Percentiles rank a stretch among this genome's conserved stretches.
phyloP scores from a whole-genome alignment of 2,797 vertebrate species.

The Sebastes wilsoni region DNA sequence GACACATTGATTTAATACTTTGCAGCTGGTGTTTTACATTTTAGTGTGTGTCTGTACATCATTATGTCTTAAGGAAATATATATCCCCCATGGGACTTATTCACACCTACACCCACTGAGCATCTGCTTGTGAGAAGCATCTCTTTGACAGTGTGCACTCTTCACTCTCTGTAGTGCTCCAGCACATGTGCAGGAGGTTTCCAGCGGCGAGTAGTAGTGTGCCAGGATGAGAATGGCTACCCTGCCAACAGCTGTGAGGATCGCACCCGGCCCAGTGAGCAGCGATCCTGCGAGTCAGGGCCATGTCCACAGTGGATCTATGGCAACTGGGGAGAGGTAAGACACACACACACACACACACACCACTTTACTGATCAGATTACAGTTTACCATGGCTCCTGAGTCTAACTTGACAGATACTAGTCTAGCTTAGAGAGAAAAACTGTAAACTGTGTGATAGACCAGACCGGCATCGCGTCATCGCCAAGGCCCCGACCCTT shows the following conservation, averaged over 20 bases:
- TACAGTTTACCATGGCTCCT: neutral
- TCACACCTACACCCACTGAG: neutral
- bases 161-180: conserved; percentile 87
- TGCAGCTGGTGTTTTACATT: neutral
- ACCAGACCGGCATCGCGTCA: too few species aligned
- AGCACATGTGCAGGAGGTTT: conserved; percentile 98
- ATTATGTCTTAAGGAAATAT: neutral
- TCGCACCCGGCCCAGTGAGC: conserved; percentile 90
- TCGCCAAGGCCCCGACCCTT: too few species aligned
- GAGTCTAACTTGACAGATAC: neutral
- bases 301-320: conserved; percentile 96
- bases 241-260: conserved; percentile 90
- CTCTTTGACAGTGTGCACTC: conserved; percentile 21
- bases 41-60: neutral
- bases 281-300: conserved; percentile 94
- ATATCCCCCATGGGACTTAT: neutral
- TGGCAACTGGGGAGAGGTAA: conserved; percentile 97
- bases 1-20: neutral
- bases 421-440: neutral
- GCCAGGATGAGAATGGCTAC: conserved; percentile 97
- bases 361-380: neutral
- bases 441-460: neutral
- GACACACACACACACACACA: conserved; percentile 29
- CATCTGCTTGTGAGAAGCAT: conserved; percentile 8
- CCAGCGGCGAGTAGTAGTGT: conserved; percentile 96